Base-by-base conservation (phyloP, 2,113 vertebrate genomes). In the Condylura cristata region DNA sequence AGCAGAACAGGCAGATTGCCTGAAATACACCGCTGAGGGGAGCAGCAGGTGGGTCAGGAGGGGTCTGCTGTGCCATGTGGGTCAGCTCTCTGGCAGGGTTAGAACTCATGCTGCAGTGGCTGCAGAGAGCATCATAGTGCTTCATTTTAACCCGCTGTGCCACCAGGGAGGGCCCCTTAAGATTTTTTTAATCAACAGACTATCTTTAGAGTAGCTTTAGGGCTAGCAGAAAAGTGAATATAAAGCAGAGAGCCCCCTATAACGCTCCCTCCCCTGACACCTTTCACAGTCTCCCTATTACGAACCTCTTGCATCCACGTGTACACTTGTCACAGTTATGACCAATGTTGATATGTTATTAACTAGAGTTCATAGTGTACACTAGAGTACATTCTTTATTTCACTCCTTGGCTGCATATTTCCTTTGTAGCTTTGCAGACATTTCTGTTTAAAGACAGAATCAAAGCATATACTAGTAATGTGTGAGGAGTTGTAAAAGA, bases 371-470 rank as follows among this genome's bases (percentile, higher is more conserved):
- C 5, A 2, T 41, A 32, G 26, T 63, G 79, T 39, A 44, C 39
- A 12, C 44, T 82, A 26, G 39, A 60, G 13, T 22, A 82, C 34
- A n/a, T 71, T 63, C 46, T 82, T 76, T 34, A 34, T 37, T 88
- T 70, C 34, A 12, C n/a, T 72, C 48, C 86, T 81, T 51, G 32
- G 48, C 56, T 76, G 65, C 53, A 79, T 34, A 22, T 53, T 95
- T 95, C 60, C 37, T 89, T 78, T 83, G 51, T 48, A 75, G n/a
- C 30, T 89, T 79, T 86, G 53, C 39, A 78, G 61, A 61, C 39
- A 37, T 44, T 51, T 91, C 63, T 58, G 26, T 30, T 74, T 75
- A 70, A 90, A 76, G 70, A 75, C 44, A 46, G 79, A 91, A 46
- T 58, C 81, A n/a, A 74, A 72, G 37, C 78, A 41, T 46, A 6